Evolutionary conservation across 1,140 invertebrate genomes (phyloP), one percentile per base, ranked within the genome.

Genomic region (Chironomus tepperi): DNA sequence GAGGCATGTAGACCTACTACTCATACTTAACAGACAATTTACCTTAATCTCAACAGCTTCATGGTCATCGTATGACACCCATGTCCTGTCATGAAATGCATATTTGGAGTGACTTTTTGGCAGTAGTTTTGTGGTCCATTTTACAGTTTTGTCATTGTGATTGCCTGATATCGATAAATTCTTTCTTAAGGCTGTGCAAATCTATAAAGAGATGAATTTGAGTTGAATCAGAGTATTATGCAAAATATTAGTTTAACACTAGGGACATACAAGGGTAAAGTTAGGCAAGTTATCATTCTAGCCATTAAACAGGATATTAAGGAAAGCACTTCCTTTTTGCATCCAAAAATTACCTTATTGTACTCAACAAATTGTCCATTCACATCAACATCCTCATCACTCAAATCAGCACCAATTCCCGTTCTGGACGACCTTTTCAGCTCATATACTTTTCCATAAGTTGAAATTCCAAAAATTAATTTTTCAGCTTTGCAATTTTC

Each of bases 381-480:
- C 10, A 81, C 76, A 0, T 88, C 89, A 76, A 87, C 87, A 1
- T 83, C 82, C 21, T 89, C 89, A 8, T 83, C 79, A 5, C 73
- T 75, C 57, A 84, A 85, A n/a, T 84, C 78, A 0, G 86, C 84
- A 12, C 82, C 83, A 21, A 88, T 77, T 83, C 9, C 84, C 79
- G 5, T 83, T 76, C n/a, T n/a, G n/a, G n/a, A 1, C 76, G 77
- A 10, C 75, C 85, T 77, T 8, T 78, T 77, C 9, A 93, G 80
- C 9, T 84, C 88, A 76, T 88, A 91, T 3, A 85, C 81, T 74
- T 86, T 85, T 3, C 89, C 90, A 76, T 90, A 91, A 1, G 86
- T 83, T 5, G 87, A 84, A 74, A 91, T 79, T 15, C 90, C 91
- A 9, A 92, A 76, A n/a, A 88, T 80, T 1, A 92, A 75, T 81